Evolutionary conservation across 2,888 invertebrate genomes (phyloP).

Genomic region (Coenonympha arcania): DNA sequence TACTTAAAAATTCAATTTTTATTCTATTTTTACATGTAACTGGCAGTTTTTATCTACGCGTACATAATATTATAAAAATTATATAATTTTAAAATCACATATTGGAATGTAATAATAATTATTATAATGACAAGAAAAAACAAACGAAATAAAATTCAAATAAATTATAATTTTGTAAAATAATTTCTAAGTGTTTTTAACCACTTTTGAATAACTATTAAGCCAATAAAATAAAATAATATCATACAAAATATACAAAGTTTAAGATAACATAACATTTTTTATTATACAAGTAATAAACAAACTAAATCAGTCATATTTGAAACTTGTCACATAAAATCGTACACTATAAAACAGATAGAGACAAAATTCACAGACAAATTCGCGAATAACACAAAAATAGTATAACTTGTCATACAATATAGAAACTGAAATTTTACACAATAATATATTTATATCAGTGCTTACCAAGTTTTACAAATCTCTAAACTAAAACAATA

Average conservation of each 20-base stretch:
- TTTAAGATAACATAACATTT: neutral
- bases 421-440: constrained; percentile 19
- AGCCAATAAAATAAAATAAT: neutral
- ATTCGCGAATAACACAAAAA: constrained; percentile 26
- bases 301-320: constrained; percentile 20
- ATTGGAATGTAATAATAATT: constrained; percentile 26
- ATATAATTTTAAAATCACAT: constrained; percentile 27
- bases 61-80: constrained; percentile 7
- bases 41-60: constrained; percentile 25
- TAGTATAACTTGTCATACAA: constrained; percentile 24
- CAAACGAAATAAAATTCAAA: neutral
- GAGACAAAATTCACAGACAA: constrained; percentile 22
- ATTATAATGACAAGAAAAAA: neutral
- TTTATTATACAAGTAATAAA: constrained; percentile 15
- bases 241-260: neutral
- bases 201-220: neutral
- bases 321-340: constrained; percentile 3
- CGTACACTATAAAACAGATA: neutral
- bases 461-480: no score
- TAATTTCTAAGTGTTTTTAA: neutral
- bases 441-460: no score
- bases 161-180: neutral
- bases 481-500: no score
- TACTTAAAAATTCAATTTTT: constrained; percentile 9
- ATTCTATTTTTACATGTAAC: constrained; percentile 16